These are phyloP conservation scores for Campoplex nolae DNA, from an alignment of 2,888 invertebrate genomes.

Conservation along the genomic window DNA sequence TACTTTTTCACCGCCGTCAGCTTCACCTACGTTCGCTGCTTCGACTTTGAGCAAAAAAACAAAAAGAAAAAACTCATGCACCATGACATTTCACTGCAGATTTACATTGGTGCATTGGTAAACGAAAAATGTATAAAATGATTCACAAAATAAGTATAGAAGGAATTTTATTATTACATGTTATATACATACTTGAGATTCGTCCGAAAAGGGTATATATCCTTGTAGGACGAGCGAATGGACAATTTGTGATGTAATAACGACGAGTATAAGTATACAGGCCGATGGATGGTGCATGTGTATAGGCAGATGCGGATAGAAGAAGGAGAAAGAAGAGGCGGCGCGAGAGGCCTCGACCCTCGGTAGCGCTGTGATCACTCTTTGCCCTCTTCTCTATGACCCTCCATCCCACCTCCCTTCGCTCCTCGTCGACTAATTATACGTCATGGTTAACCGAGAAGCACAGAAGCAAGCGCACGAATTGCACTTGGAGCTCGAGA, in stretches of 20 bases:
- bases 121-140: too few relatives aligned
- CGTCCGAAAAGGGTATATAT: too few relatives aligned
- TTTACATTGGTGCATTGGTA: not conserved
- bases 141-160: not conserved
- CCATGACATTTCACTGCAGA: not conserved
- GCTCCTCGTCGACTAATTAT: constrained; percentile 64
- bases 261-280: too few relatives aligned
- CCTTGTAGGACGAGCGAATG: not conserved
- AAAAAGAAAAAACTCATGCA: constrained; percentile 11
- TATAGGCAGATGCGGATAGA: not conserved
- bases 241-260: not conserved
- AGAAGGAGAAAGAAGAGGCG: not conserved
- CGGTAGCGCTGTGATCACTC: constrained; percentile 48
- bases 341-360: constrained; percentile 10
- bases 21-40: constrained; percentile 30
- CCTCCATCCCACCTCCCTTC: constrained; percentile 7
- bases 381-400: constrained; percentile 33
- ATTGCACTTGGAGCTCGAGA: constrained; percentile 76
- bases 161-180: too few relatives aligned
- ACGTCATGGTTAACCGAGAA: constrained; percentile 76
- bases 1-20: constrained; percentile 29
- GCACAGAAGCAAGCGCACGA: constrained; percentile 69
- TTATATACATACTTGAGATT: too few relatives aligned
- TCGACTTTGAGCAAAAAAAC: constrained; percentile 7
- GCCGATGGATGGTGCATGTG: not conserved